Conservation (phyloP, 2,797 vertebrate species). For the Sebastes minor region DNA sequence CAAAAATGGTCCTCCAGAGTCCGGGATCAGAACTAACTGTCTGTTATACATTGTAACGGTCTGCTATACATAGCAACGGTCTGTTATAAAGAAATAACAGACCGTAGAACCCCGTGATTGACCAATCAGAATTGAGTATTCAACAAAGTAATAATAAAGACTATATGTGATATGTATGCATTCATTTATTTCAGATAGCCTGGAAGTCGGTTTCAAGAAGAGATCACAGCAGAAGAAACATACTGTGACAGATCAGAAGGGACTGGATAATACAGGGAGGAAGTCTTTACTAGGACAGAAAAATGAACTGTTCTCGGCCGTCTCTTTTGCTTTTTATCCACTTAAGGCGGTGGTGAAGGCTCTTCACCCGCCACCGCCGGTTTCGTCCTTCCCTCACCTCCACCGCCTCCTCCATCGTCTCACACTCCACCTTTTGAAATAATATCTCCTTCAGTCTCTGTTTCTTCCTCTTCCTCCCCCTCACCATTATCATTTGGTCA, state of each 20-base stretch:
- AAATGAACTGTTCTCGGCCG: slow-evolving; percentile 64
- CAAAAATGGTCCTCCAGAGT: too few relatives aligned
- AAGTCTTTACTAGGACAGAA: slow-evolving; percentile 52
- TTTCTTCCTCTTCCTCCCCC: slow-evolving; percentile 30
- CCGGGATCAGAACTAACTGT: too few relatives aligned
- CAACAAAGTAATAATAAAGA: not conserved
- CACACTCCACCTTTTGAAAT: slow-evolving; percentile 62
- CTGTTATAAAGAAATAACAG: too few relatives aligned
- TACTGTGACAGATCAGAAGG: slow-evolving; percentile 53
- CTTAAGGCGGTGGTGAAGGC: slow-evolving; percentile 55
- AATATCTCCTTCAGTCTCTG: slow-evolving; percentile 53
- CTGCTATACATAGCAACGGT: too few relatives aligned
- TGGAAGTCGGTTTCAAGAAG: not conserved
- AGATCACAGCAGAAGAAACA: slow-evolving; percentile 3
- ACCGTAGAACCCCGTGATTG: too few relatives aligned
- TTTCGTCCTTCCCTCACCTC: slow-evolving; percentile 62
- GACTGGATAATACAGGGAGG: slow-evolving; percentile 44
- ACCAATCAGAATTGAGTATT: too few relatives aligned
- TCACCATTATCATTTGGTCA: slow-evolving; percentile 64
- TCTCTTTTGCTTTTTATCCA: slow-evolving; percentile 72
- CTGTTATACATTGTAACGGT: too few relatives aligned
- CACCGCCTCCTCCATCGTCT: slow-evolving; percentile 44
- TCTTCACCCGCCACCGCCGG: slow-evolving; percentile 26
- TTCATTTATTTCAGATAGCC: slow-evolving; percentile 9
- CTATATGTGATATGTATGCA: not conserved